Base-by-base conservation (phyloP, 1,140 invertebrate genomes). In the Physella acuta region DNA sequence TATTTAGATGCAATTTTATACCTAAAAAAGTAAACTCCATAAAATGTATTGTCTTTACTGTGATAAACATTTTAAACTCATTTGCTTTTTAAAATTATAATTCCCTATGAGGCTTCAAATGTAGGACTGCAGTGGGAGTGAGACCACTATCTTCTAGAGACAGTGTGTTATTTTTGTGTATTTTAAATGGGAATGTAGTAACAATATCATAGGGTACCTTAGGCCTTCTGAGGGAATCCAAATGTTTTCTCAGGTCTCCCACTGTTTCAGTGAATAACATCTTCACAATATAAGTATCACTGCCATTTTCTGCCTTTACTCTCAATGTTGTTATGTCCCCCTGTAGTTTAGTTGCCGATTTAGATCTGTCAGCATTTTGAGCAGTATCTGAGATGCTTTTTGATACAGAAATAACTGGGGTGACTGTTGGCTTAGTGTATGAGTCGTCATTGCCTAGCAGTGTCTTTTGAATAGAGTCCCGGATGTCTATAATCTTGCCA, bases 231-330 rank as follows among this genome's bases (percentile, higher is more conserved):
- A 81, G 78, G 28, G 68, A 59, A 55, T 79, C 68, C 36, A 85
- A 63, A 53, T 82, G 82, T 59, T 73, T 71, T 24, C 79, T 71
- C 17, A 85, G 68, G 72, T 84, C 79, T 31, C 76, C 78, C 20
- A 84, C 75, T 1, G 82, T 84, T 36, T 84, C 79, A 14, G 44
- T 72, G 62, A 79, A 81, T 58, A 78, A 80, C 83, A 85, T 83
- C 71, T 85, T 85, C 5, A 85, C 72, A 28, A 85, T 79, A 70
- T 81, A 85, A 26, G 83, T 82, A 49, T 84, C 77, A 61, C 79
- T 76, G 0, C 83, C 83, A 28, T 71, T 76, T 55, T 82, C 82
- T 14, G 78, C 77, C 58, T 82, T 80, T 0, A 85, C 76, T 34
- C 83, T 60, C 14, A 85, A 70, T 11, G 83, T 84, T 55, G 80